phyloP scores from a whole-genome alignment of 2,888 invertebrate species.

The Eremobia ochroleuca region DNA sequence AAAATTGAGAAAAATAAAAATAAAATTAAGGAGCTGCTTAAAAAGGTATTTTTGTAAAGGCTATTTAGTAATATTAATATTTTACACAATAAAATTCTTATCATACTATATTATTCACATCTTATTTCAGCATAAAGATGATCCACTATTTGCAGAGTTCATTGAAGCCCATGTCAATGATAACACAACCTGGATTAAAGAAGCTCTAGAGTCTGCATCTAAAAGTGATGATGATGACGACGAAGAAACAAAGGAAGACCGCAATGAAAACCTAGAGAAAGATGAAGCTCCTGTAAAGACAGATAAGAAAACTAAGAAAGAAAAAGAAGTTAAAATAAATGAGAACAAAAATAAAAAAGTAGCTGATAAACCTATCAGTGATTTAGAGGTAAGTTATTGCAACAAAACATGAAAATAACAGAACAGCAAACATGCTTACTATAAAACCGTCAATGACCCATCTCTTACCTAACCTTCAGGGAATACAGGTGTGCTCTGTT shows the following conservation, averaged over 20 bases:
- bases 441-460: no score
- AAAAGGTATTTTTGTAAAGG: constrained; percentile 87
- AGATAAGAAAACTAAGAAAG: constrained; percentile 24
- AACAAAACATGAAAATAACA: not conserved
- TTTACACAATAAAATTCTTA: not conserved
- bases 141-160: constrained; percentile 97
- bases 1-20: constrained; percentile 85
- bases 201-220: constrained; percentile 80
- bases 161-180: constrained; percentile 94
- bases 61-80: not conserved
- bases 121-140: constrained; percentile 93
- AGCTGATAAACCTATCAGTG: constrained; percentile 94
- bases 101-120: constrained; percentile 19
- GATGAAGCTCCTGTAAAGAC: constrained; percentile 42
- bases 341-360: constrained; percentile 90
- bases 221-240: constrained; percentile 82
- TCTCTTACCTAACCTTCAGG: no score
- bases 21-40: constrained; percentile 92
- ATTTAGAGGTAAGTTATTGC: constrained; percentile 91
- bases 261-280: constrained; percentile 13
- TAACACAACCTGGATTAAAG: constrained; percentile 84
- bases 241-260: constrained; percentile 45
- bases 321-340: constrained; percentile 19
- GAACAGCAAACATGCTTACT: not conserved
- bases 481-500: not conserved